Percentiles rank a stretch among this genome's conserved stretches.
Conservation (phyloP, 2,888 invertebrate genomes). For the Conistra vaccinii region DNA sequence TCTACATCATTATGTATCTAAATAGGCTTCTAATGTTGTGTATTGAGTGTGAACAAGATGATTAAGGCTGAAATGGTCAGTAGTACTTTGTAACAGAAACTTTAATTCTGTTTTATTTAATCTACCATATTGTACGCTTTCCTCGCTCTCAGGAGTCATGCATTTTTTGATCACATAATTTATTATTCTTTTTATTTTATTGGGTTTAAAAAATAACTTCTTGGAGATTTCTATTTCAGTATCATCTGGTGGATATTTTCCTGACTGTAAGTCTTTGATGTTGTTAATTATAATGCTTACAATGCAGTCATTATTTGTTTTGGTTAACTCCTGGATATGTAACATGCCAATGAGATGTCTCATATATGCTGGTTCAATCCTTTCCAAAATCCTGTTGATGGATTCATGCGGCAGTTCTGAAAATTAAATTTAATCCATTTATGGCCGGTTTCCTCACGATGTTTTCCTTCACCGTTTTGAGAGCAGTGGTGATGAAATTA, state of each 20-base stretch:
- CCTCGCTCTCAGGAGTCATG: constrained; percentile 31
- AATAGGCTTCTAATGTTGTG: constrained; percentile 80
- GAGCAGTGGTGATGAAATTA: too few relatives aligned
- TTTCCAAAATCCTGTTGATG: constrained; percentile 78
- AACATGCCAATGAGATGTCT: constrained; percentile 76
- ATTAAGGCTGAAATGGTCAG: constrained; percentile 54
- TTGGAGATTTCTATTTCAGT: constrained; percentile 66
- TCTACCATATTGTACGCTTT: constrained; percentile 70
- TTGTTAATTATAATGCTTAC: constrained; percentile 76
- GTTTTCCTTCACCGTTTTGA: too few relatives aligned
- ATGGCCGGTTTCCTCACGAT: too few relatives aligned
- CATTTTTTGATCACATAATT: constrained; percentile 73
- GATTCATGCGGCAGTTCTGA: constrained; percentile 80
- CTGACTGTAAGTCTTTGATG: constrained; percentile 75
- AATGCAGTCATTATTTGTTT: constrained; percentile 74
- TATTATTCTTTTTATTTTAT: constrained; percentile 70
- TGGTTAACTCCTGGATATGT: constrained; percentile 74
- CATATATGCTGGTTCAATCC: constrained; percentile 83
- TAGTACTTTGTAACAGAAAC: constrained; percentile 50
- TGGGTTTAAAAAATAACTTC: constrained; percentile 66
- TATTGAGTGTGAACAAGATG: constrained; percentile 78
- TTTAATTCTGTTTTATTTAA: constrained; percentile 56
- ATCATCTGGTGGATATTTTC: constrained; percentile 66
- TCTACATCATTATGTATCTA: constrained; percentile 82
- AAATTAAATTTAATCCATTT: constrained; percentile 61